A percentile compares a stretch with the other conserved stretches of the same genome.
These are phyloP conservation scores for Artemisiospiza belli DNA, from an alignment of 2,113 vertebrate genomes.

Conservation along the genomic window DNA sequence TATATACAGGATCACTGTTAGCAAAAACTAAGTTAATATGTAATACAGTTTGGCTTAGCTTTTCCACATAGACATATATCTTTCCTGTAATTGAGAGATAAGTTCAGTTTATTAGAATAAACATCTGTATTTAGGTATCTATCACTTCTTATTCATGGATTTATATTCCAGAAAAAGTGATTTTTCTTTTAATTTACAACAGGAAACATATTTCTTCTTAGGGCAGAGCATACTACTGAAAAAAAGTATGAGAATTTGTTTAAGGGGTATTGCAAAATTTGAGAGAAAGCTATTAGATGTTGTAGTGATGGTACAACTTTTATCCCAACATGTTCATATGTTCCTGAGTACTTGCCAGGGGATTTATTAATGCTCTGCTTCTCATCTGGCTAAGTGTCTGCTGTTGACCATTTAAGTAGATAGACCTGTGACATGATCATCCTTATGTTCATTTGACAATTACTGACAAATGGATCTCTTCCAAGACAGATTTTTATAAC, in stretches of 20 bases:
- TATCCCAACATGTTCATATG: background rate
- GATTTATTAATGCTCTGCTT: background rate
- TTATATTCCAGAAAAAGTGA: conserved; percentile 5
- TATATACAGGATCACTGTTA: background rate
- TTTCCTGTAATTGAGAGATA: background rate
- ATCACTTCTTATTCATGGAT: background rate
- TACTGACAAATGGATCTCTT: background rate
- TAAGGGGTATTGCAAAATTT: background rate
- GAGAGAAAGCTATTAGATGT: background rate
- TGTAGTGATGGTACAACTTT: background rate
- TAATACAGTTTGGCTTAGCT: background rate
- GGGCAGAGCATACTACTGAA: background rate
- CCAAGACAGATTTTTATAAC: background rate
- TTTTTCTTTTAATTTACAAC: background rate
- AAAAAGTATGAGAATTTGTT: background rate
- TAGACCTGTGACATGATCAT: background rate
- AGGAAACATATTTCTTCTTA: background rate
- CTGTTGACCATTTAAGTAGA: background rate
- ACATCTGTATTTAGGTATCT: background rate
- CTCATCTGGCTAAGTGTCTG: background rate
- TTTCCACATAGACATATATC: background rate
- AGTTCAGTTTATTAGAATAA: background rate
- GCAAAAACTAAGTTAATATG: background rate
- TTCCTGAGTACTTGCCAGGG: background rate
- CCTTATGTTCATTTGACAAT: background rate